Evolutionary conservation across 2,888 invertebrate genomes (phyloP).

Genomic region (Phengaris arion): DNA sequence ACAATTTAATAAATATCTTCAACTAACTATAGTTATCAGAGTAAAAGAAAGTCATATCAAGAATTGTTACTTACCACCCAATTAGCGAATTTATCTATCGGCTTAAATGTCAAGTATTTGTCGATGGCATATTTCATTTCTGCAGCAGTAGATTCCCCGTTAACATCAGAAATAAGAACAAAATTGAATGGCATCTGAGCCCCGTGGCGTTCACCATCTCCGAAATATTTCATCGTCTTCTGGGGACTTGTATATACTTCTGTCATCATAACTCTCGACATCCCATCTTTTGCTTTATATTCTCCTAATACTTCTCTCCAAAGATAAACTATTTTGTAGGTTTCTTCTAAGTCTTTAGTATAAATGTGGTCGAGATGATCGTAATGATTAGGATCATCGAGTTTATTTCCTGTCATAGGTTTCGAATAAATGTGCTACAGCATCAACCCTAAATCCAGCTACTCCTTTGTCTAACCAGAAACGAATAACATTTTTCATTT

Average conservation of each 20-base stretch:
- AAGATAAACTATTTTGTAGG: conserved; percentile 82
- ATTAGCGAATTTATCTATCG: conserved; percentile 81
- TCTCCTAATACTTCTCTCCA: conserved; percentile 83
- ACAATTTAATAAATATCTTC: no score
- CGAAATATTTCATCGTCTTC: conserved; percentile 83
- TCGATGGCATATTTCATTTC: conserved; percentile 82
- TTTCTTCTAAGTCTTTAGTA: conserved; percentile 81
- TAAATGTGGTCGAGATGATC: conserved; percentile 81
- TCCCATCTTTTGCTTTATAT: conserved; percentile 65
- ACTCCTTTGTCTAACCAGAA: conserved; percentile 92
- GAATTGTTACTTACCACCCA: conserved; percentile 84
- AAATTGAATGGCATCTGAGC: conserved; percentile 91
- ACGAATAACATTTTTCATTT: conserved; percentile 83
- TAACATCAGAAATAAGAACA: conserved; percentile 81
- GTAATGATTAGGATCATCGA: conserved; percentile 71
- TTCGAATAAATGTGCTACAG: no score
- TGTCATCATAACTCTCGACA: conserved; percentile 84
- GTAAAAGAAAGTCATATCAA: not conserved
- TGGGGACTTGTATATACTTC: conserved; percentile 84
- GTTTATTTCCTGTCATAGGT: conserved; percentile 63
- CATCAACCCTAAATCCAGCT: no score
- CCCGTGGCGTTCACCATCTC: conserved; percentile 76
- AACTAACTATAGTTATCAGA: no score
- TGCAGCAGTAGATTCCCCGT: conserved; percentile 77
- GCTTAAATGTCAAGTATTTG: conserved; percentile 82